Conservation (phyloP, 2,888 invertebrate species). For the Meiosimyza platycephala region DNA sequence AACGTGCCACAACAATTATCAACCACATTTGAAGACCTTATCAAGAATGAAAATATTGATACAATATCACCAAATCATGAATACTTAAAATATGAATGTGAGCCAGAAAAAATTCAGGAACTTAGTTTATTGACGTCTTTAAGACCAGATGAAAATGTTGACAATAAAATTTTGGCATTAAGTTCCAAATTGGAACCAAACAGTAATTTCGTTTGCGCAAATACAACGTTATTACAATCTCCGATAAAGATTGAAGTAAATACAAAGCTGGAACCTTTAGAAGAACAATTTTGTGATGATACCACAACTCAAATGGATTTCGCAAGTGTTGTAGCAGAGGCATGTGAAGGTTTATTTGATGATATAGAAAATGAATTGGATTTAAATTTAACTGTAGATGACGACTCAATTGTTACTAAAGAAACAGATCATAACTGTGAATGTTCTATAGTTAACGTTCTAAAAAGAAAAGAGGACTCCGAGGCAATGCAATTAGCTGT, state of each 20-base stretch:
- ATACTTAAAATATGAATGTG: background rate
- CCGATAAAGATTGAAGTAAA: no score
- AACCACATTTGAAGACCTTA: slow-evolving; percentile 23
- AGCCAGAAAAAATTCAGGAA: background rate
- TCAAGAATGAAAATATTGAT: background rate
- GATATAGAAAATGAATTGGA: slow-evolving; percentile 41
- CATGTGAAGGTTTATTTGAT: slow-evolving; percentile 37
- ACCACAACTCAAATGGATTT: background rate
- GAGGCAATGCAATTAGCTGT: slow-evolving; percentile 40
- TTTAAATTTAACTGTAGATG: slow-evolving; percentile 14
- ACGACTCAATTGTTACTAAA: background rate
- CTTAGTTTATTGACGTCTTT: no score
- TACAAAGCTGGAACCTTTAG: no score
- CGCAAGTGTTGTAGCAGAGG: slow-evolving; percentile 35
- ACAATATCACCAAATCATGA: background rate
- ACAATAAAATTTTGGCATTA: slow-evolving; percentile 26
- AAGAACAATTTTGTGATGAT: background rate
- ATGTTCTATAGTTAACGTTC: background rate
- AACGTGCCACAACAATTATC: slow-evolving; percentile 1
- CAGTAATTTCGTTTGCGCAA: background rate
- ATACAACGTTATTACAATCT: background rate
- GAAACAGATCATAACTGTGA: background rate
- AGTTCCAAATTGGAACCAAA: background rate
- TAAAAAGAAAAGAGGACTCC: slow-evolving; percentile 24
- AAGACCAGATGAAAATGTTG: background rate